phyloP scores from a whole-genome alignment of 2,797 vertebrate species.

The Vultur gryphus region DNA sequence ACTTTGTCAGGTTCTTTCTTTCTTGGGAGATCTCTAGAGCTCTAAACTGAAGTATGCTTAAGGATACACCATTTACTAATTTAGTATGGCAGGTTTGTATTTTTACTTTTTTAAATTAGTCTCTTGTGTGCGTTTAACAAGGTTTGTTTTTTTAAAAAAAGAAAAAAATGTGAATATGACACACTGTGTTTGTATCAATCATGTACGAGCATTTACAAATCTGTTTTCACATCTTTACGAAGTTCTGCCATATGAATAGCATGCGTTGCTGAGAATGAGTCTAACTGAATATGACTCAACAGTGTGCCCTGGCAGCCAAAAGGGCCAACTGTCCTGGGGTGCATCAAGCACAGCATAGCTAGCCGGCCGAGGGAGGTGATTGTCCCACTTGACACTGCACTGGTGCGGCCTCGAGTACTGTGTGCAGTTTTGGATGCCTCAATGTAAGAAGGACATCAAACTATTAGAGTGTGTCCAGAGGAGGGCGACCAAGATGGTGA shows the following conservation, averaged over 20 bases:
- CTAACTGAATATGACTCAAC: not conserved
- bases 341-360: not conserved
- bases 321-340: not conserved
- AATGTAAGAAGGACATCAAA: not conserved
- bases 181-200: not conserved
- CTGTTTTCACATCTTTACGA: not conserved
- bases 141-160: not conserved
- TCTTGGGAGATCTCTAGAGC: not conserved
- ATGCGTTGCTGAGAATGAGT: not conserved
- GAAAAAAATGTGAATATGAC: not conserved
- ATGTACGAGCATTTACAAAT: not conserved
- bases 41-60: not conserved
- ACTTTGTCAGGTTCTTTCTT: not conserved
- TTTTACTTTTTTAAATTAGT: not conserved
- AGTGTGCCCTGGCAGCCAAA: not conserved
- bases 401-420: not conserved
- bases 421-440: not conserved
- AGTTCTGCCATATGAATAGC: not conserved
- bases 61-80: not conserved
- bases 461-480: not conserved
- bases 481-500: not conserved
- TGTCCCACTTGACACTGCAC: not conserved
- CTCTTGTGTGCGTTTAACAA: not conserved
- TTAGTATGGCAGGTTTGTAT: not conserved
- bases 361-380: rapidly evolving